Conservation (phyloP, 2,113 vertebrate genomes). For the Malurus melanocephalus region DNA sequence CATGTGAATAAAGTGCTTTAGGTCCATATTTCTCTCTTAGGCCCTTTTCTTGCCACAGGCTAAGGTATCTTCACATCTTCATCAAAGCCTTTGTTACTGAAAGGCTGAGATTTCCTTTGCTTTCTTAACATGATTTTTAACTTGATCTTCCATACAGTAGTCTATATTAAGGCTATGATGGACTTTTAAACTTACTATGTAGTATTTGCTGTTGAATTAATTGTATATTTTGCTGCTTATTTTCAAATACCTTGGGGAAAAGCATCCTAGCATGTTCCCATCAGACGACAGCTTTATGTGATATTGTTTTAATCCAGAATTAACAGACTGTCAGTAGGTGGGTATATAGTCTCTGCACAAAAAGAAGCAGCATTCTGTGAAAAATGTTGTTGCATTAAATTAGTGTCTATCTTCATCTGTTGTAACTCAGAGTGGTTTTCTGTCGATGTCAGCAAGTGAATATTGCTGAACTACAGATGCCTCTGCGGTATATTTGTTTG, state of each 20-base stretch:
- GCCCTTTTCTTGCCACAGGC: not conserved
- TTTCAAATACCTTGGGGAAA: not conserved
- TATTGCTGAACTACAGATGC: not conserved
- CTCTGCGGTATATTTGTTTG: not conserved
- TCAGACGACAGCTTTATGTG: not conserved
- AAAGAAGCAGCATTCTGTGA: not conserved
- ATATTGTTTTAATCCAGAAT: not conserved
- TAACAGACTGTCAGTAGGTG: not conserved
- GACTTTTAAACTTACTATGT: not conserved
- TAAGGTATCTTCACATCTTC: not conserved
- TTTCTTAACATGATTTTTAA: not conserved
- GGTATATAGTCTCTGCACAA: not conserved
- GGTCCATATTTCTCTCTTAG: not conserved
- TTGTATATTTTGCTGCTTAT: not conserved
- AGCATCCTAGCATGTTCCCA: not conserved
- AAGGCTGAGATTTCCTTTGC: not conserved
- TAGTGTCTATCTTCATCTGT: not conserved
- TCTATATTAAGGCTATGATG: not conserved
- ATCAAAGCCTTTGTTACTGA: not conserved
- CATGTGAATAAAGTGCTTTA: not conserved
- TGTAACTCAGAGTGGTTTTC: not conserved
- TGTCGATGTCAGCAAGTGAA: not conserved
- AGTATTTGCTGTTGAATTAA: not conserved
- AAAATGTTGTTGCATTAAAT: not conserved
- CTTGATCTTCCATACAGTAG: not conserved